phyloP scores from a whole-genome alignment of 2,888 invertebrate genomes.

The Clunio marinus region DNA sequence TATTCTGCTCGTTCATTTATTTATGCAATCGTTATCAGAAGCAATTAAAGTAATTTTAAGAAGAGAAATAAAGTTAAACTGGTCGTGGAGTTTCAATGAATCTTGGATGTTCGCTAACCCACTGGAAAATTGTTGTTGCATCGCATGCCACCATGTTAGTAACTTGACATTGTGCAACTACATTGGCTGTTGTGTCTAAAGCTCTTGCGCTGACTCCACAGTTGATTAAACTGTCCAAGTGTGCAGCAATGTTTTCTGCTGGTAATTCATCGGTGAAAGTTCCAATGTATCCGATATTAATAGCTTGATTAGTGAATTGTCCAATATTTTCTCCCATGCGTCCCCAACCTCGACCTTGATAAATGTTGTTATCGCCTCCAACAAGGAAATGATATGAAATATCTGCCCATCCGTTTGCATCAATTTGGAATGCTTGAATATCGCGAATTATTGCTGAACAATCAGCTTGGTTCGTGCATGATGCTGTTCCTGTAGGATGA shows the following conservation, averaged over 20 bases:
- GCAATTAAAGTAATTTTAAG: too few species aligned
- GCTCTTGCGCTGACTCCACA: not conserved
- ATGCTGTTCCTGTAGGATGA: not conserved
- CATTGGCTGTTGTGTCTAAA: not conserved
- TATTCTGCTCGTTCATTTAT: too few species aligned
- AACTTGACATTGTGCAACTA: slow-evolving; percentile 2
- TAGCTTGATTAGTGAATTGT: not conserved
- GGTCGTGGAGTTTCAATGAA: not conserved
- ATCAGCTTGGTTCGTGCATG: not conserved
- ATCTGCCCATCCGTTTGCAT: not conserved
- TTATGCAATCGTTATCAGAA: too few species aligned
- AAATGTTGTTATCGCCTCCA: not conserved
- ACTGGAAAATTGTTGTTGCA: not conserved
- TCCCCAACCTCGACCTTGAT: not conserved
- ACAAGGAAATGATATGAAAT: slow-evolving; percentile 2
- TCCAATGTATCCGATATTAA: not conserved
- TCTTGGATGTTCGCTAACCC: not conserved
- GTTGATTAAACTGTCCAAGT: not conserved
- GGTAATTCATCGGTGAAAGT: not conserved
- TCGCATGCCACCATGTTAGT: not conserved
- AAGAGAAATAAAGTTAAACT: too few species aligned
- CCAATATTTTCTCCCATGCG: not conserved
- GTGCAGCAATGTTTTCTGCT: not conserved
- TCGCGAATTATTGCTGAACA: not conserved
- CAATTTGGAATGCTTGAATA: not conserved